Evolutionary conservation across 2,888 invertebrate species (phyloP).

Genomic region (Sminthurides aquaticus): DNA sequence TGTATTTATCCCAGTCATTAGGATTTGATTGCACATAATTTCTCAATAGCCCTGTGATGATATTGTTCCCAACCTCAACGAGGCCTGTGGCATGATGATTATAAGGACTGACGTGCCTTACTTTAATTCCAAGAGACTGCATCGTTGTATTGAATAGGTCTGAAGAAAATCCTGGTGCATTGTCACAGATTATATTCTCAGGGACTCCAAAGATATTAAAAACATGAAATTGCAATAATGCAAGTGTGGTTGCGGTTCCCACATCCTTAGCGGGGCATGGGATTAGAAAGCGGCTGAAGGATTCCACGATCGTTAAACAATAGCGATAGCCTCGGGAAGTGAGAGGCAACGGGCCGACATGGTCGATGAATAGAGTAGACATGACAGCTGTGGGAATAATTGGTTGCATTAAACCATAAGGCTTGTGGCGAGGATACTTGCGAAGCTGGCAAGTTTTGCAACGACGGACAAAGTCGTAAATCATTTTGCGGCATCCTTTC

Average conservation of each 20-base stretch:
- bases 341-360: background rate
- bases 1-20: background rate
- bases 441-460: background rate
- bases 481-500: background rate
- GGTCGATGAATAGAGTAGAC: background rate
- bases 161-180: background rate
- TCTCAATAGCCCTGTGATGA: background rate
- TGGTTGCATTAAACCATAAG: background rate
- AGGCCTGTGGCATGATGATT: background rate
- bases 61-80: background rate
- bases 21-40: background rate
- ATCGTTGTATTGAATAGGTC: background rate
- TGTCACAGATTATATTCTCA: background rate
- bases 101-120: slow-evolving; percentile 1
- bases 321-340: background rate
- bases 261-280: background rate
- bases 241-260: background rate
- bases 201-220: background rate
- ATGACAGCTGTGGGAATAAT: background rate
- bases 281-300: background rate
- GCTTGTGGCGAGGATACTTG: background rate
- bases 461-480: background rate
- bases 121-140: background rate
- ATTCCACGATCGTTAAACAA: background rate
- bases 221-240: background rate